A percentile compares a stretch with the other conserved stretches of the same genome.
Conservation (phyloP, 2,113 vertebrate species). For the Mellivora capensis region DNA sequence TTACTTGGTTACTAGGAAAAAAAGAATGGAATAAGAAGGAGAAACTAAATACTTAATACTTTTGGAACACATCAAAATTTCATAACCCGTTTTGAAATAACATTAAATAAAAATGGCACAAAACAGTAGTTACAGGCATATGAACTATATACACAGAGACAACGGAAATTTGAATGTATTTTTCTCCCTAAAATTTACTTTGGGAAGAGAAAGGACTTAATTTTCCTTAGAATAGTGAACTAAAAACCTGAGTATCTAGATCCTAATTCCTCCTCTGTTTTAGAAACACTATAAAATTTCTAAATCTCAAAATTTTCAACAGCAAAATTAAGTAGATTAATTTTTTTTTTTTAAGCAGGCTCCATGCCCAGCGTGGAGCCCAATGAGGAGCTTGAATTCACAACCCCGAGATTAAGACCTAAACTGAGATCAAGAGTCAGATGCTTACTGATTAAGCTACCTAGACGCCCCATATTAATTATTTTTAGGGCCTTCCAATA, state of each 20-base stretch:
- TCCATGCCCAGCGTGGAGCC: background rate
- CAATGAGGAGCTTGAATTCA: background rate
- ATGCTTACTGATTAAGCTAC: background rate
- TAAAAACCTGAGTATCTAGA: background rate
- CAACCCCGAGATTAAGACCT: background rate
- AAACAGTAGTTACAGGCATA: background rate
- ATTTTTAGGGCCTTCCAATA: background rate
- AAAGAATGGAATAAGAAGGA: background rate
- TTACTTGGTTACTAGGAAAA: background rate
- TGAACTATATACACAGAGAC: background rate
- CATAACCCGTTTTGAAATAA: background rate
- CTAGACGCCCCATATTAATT: background rate
- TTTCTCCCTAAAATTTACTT: background rate
- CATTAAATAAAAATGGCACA: conserved; percentile 12
- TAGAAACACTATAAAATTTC: background rate
- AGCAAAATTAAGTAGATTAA: background rate
- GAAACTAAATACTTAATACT: conserved; percentile 2
- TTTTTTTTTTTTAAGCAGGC: background rate
- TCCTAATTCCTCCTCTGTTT: background rate
- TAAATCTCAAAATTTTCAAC: background rate
- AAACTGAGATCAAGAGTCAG: background rate
- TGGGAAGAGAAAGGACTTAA: background rate
- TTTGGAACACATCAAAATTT: background rate
- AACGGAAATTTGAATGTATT: background rate
- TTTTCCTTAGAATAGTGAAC: background rate